Evolutionary conservation across 2,797 vertebrate genomes (phyloP).

Genomic region (Typhlichthys subterraneus): DNA sequence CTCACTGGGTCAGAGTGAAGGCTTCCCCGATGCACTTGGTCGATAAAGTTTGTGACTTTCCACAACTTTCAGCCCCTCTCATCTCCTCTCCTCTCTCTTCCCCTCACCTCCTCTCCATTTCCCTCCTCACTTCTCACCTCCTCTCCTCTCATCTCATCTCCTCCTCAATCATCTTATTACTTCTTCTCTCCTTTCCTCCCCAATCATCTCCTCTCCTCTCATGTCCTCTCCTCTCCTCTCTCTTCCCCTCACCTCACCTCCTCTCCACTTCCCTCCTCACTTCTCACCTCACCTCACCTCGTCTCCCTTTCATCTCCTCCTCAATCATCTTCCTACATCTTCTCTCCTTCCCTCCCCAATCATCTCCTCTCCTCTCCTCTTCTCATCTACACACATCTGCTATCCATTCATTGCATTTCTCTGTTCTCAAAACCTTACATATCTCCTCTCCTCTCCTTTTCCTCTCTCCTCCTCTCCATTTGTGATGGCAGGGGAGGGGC

Average conservation of each 20-base stretch:
- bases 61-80: slow-evolving; percentile 9
- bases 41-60: slow-evolving; percentile 43
- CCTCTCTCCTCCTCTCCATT: not conserved
- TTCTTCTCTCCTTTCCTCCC: not conserved
- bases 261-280: not conserved
- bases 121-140: not conserved
- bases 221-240: not conserved
- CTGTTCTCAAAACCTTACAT: no score
- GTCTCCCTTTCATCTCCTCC: not conserved
- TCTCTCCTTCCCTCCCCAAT: not conserved
- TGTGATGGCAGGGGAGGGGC: slow-evolving; percentile 29
- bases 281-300: not conserved
- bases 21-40: slow-evolving; percentile 48
- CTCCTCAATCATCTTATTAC: not conserved
- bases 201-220: not conserved
- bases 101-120: not conserved
- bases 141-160: not conserved
- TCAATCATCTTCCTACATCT: not conserved
- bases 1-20: slow-evolving; percentile 46
- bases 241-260: no score
- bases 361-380: not conserved
- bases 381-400: not conserved
- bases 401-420: no score
- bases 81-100: slow-evolving; percentile 11
- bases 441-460: not conserved